phyloP scores from a whole-genome alignment of 2,113 vertebrate species.

The Pterocles burchelli region DNA sequence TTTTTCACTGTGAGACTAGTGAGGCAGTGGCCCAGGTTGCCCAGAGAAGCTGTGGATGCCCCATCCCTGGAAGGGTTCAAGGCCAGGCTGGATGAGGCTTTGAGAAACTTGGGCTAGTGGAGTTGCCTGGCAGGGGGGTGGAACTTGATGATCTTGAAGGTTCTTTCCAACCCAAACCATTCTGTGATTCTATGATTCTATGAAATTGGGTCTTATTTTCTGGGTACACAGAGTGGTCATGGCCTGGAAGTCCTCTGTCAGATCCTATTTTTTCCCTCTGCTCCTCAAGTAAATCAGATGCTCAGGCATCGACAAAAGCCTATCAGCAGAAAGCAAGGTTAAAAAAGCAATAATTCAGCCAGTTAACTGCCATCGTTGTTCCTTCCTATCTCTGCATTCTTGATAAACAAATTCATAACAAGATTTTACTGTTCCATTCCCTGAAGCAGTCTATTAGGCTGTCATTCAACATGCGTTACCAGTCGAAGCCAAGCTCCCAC shows the following conservation, averaged over 20 bases:
- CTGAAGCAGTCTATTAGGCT: conserved; percentile 32
- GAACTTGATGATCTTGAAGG: too few species aligned
- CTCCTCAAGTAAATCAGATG: neutral
- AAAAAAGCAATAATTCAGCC: conserved; percentile 29
- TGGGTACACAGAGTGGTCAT: rapidly evolving
- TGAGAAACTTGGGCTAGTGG: too few species aligned
- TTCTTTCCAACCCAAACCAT: too few species aligned
- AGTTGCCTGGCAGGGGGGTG: too few species aligned
- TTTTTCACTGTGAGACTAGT: too few species aligned
- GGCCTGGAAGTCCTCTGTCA: neutral
- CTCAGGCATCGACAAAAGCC: neutral
- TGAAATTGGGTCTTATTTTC: neutral
- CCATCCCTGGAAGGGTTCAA: too few species aligned
- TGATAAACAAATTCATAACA: conserved; percentile 51
- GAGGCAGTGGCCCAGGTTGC: too few species aligned
- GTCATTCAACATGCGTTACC: conserved; percentile 12
- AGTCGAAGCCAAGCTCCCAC: neutral
- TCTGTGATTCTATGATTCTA: too few species aligned
- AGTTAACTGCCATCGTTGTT: neutral
- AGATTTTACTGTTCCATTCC: conserved; percentile 29
- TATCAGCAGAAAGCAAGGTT: conserved; percentile 21
- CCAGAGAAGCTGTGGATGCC: too few species aligned
- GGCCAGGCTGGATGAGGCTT: too few species aligned
- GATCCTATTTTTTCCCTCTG: neutral
- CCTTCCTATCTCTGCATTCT: conserved; percentile 5